These are phyloP conservation scores for Oligia strigilis DNA, from an alignment of 2,888 invertebrate genomes.

Conservation along the genomic window DNA sequence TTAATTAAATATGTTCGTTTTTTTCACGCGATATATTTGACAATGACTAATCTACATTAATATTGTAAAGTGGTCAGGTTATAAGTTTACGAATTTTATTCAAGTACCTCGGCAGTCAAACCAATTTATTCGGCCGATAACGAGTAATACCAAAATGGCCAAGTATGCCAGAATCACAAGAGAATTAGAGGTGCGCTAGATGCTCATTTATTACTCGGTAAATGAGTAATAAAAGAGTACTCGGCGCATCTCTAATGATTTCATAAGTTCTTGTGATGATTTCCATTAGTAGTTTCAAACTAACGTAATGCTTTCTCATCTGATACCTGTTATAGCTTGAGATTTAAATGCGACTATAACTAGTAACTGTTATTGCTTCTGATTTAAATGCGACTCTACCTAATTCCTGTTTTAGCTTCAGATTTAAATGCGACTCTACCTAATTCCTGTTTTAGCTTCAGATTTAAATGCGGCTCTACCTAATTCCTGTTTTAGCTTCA, in stretches of 20 bases:
- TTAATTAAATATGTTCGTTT: not conserved
- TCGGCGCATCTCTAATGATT: constrained; percentile 8
- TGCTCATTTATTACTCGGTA: too few species aligned
- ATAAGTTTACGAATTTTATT: not conserved
- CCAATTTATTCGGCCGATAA: not conserved
- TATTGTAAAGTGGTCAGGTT: not conserved
- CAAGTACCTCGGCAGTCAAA: not conserved
- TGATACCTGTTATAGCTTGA: not conserved
- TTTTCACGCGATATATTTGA: not conserved
- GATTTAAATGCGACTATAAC: constrained; percentile 18
- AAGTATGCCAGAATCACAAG: too few species aligned
- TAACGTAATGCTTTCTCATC: constrained; percentile 28
- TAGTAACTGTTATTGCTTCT: not conserved
- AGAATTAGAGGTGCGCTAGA: too few species aligned
- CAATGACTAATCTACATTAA: not conserved
- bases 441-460: not conserved
- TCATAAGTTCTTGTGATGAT: constrained; percentile 41
- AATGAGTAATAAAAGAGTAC: not conserved
- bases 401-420: not conserved
- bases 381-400: constrained; percentile 6
- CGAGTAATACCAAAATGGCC: not conserved
- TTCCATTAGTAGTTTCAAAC: constrained; percentile 19
- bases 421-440: constrained; percentile 3
- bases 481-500: not conserved
- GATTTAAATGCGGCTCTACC: constrained; percentile 1